Conservation (phyloP, 2,797 vertebrate genomes). For the Eutrigla gurnardus region DNA sequence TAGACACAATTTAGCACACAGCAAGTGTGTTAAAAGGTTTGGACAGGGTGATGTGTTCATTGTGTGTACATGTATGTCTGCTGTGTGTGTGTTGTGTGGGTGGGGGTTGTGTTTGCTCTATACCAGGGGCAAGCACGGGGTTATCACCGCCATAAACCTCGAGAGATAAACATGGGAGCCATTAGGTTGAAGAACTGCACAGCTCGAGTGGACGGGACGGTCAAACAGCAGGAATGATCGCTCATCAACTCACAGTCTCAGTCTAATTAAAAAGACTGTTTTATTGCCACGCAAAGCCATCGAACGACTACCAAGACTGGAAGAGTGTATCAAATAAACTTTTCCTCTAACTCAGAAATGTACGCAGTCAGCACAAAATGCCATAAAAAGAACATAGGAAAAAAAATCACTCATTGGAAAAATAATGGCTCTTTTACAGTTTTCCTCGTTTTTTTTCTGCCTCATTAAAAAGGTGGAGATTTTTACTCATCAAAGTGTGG, state of each 20-base stretch:
- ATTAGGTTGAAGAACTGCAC: slow-evolving; percentile 30
- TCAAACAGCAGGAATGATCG: slow-evolving; percentile 17
- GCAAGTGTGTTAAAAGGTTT: slow-evolving; percentile 24
- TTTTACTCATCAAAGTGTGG: not conserved
- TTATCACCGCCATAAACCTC: slow-evolving; percentile 64
- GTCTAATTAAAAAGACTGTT: slow-evolving; percentile 11
- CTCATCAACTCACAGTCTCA: not conserved
- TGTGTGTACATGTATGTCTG: not conserved
- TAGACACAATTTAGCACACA: slow-evolving; percentile 1
- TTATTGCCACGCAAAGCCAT: slow-evolving; percentile 11
- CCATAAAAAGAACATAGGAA: not conserved
- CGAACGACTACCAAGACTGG: not conserved
- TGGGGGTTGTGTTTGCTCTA: slow-evolving; percentile 30
- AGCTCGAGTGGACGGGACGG: slow-evolving; percentile 12
- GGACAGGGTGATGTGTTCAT: not conserved
- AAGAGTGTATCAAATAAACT: not conserved
- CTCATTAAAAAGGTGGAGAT: not conserved
- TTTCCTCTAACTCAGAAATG: not conserved
- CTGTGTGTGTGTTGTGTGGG: not conserved
- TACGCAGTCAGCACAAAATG: not conserved
- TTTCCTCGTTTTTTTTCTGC: too few relatives aligned
- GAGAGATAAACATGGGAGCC: slow-evolving; percentile 36
- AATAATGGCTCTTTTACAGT: too few relatives aligned
- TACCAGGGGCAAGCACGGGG: slow-evolving; percentile 24
- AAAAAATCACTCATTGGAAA: not conserved